phyloP scores from a whole-genome alignment of 2,797 vertebrate species.

The Leptoclinus maculatus region DNA sequence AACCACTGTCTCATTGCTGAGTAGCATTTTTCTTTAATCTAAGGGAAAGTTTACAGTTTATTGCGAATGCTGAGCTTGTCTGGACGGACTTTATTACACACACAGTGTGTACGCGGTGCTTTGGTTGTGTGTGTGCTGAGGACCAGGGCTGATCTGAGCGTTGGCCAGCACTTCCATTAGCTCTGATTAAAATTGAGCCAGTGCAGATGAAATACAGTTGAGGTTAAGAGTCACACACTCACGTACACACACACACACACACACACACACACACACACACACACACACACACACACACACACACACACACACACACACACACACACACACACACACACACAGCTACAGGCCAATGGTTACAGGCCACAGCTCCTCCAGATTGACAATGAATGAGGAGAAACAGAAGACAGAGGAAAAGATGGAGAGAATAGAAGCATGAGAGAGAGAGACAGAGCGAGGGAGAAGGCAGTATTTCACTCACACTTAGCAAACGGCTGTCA shows the following conservation, averaged over 20 bases:
- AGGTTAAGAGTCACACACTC: conserved; percentile 67
- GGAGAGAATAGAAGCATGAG: conserved; percentile 42
- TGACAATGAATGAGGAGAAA: conserved; percentile 61
- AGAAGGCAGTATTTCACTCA: conserved; percentile 67
- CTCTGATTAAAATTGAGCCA: conserved; percentile 86
- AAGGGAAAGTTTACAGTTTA: conserved; percentile 14
- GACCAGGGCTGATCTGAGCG: conserved; percentile 72
- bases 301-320: background rate
- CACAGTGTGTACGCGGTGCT: conserved; percentile 4
- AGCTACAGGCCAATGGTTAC: conserved; percentile 67
- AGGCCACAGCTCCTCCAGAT: conserved; percentile 50
- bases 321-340: background rate
- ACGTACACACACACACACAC: background rate
- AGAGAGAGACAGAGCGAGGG: conserved; percentile 2
- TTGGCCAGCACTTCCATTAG: conserved; percentile 91
- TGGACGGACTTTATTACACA: background rate
- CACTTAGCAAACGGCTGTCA: conserved; percentile 67
- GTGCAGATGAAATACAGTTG: conserved; percentile 81
- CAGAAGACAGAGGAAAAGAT: conserved; percentile 32
- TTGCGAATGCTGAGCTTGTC: conserved; percentile 27
- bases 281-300: conserved; percentile 1
- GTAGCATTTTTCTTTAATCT: conserved; percentile 13
- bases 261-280: background rate
- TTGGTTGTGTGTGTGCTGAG: conserved; percentile 23
- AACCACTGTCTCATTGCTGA: conserved; percentile 14